These are phyloP conservation scores for Choloepus didactylus DNA, from an alignment of 2,797 vertebrate species.

Conservation along the genomic window DNA sequence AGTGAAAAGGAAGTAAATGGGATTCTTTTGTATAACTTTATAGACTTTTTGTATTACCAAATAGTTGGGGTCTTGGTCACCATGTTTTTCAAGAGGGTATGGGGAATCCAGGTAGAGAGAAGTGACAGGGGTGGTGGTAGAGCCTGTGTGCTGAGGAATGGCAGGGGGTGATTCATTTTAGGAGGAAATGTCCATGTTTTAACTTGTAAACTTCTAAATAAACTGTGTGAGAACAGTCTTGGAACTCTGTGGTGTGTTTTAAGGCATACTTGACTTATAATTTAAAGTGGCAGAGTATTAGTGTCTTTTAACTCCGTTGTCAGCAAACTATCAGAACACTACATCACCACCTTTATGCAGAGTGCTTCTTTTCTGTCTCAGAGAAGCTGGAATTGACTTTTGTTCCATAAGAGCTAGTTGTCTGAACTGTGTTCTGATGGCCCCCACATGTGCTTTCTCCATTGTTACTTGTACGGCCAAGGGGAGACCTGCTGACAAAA, in stretches of 20 bases:
- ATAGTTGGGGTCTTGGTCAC: slow-evolving; percentile 15
- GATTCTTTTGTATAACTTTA: slow-evolving; percentile 56
- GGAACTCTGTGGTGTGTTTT: slow-evolving; percentile 38
- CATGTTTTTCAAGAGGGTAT: slow-evolving; percentile 52
- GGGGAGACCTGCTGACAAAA: not conserved
- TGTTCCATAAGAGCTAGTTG: not conserved
- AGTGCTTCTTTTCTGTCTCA: not conserved
- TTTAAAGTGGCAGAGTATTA: not conserved
- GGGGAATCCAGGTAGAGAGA: not conserved
- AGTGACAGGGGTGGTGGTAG: not conserved
- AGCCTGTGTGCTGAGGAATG: slow-evolving; percentile 27
- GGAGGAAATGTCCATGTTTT: slow-evolving; percentile 44
- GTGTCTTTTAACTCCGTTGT: not conserved
- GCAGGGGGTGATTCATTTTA: slow-evolving; percentile 47
- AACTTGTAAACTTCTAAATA: slow-evolving; percentile 77
- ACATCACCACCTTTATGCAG: not conserved
- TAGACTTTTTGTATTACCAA: slow-evolving; percentile 61
- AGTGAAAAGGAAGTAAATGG: slow-evolving; percentile 56
- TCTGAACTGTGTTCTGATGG: not conserved
- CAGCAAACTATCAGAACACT: not conserved
- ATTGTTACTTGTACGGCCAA: not conserved
- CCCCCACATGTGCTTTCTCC: no score
- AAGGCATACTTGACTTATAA: not conserved
- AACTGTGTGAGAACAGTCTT: slow-evolving; percentile 72
- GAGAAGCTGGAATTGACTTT: not conserved